Base-by-base conservation (phyloP, 2,113 vertebrate species). In the Piaya cayana region DNA sequence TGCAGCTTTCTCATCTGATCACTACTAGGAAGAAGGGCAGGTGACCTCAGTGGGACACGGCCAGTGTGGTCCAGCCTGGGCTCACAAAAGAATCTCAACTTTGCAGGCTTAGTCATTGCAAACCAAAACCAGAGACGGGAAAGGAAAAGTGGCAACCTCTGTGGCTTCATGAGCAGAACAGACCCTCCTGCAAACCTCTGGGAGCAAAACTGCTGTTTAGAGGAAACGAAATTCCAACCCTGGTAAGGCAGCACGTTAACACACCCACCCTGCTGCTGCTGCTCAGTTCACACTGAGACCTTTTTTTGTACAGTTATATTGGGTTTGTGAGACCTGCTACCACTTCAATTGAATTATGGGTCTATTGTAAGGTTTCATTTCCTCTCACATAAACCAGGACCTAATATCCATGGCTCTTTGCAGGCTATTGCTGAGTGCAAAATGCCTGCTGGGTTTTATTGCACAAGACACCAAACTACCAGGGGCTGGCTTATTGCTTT, bases 321-420 rank as follows among this genome's bases (percentile, higher is more conserved):
- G 22, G 74, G 79, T 76, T 50, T 1, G 30, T 3, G 22, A 91
- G 74, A 69, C 36, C 15, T 7, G 65, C 17, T 34, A 18, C 42
- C 50, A n/a, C 34, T 92, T n/a, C 81, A 79, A 5, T 3, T 94
- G 91, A 87, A 27, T 85, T 89, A 58, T 21, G 42, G 84, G 45
- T 37, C 58, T 53, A 9, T 62, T 62, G 81, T 15, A 47, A 80
- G 74, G 78, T 56, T 93, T 87, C 47, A 55, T 64, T 89, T 92
- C 84, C 65, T 62, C 78, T 69, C 74, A n/a, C 9, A 13, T 37
- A 45, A 81, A 65, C 2, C 45, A 25, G 83, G 58, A 12, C n/a
- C 72, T 75, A 64, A 43, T 56, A 60, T 7, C 56, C 72, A 5
- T 32, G 8, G 72, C 80, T 78, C 43, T 68, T 78, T 34, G 63